Evolutionary conservation across 2,113 vertebrate genomes (phyloP), one percentile per base, ranked within the genome.

Genomic region (Pterocles gutturalis): DNA sequence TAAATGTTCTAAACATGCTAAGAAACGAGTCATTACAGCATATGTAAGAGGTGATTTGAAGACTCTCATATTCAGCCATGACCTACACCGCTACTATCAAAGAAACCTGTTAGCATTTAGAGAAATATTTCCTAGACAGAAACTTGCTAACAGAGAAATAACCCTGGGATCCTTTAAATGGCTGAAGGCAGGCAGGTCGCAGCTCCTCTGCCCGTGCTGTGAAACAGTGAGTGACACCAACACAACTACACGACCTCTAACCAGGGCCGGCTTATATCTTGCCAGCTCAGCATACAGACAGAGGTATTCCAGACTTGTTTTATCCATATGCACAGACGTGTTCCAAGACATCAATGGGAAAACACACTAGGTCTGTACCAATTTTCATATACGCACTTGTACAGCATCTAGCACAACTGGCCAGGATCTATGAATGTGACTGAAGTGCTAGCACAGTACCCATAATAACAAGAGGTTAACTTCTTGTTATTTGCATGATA

Each of bases 371-470:
- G 41, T 51, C 46, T 46, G 1, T 6, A 71, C 60, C 3, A 24
- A 31, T n/a, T 82, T 90, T 19, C n/a, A 73, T 80, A 69, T 15
- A 49, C 3, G 8, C 26, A 10, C 38, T 20, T 17, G 21, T 28
- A 64, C 24, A 89, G 93, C 33, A 82, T 13, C 18, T 34, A 70
- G 43, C 66, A 76, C n/a, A 96, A 64, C 12, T 7, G 4, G 8
- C 53, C 28, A 36, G n/a, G 34, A 80, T 28, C 58, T 34, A 3
- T 10, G 5, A 84, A 76, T 5, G 21, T 0, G 0, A 36, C 21
- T 43, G 11, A 90, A 67, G 36, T 36, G 17, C 2, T 1, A 80
- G 38, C 38, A 67, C 1, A 5, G 36, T 6, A 72, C 8, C 13
- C 87, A 28, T 11, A 83, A 29, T 8, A 57, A 49, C 19, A 46